Conservation (phyloP, 1,140 invertebrate genomes). For the Monomorium pharaonis region DNA sequence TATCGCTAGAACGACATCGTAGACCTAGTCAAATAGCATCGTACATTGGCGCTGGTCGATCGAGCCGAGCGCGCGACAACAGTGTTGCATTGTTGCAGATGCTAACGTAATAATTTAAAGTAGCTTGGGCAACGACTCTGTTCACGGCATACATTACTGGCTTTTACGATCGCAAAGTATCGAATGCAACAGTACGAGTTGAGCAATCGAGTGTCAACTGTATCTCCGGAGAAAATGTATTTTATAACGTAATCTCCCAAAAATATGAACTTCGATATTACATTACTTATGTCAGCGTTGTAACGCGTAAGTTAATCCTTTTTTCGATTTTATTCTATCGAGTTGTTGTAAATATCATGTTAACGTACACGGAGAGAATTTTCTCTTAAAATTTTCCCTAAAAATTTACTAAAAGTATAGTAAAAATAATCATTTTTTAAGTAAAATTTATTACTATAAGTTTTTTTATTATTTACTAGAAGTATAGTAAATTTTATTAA, state of each 20-base stretch:
- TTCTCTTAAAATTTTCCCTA: too few species aligned
- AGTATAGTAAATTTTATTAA: too few species aligned
- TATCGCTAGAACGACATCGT: slow-evolving; percentile 67
- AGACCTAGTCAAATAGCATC: slow-evolving; percentile 67
- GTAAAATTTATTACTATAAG: too few species aligned
- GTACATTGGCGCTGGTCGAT: slow-evolving; percentile 35
- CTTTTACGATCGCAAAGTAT: slow-evolving; percentile 10
- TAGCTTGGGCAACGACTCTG: slow-evolving; percentile 21
- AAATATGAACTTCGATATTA: neutral
- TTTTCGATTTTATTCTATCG: neutral
- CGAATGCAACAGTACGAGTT: neutral
- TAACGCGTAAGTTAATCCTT: neutral
- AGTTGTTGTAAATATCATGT: neutral
- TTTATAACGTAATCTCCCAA: neutral
- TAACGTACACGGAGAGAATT: neutral
- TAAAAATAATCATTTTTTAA: too few species aligned
- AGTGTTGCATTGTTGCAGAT: slow-evolving; percentile 36
- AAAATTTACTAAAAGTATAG: too few species aligned
- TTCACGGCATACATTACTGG: neutral
- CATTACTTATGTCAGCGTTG: neutral
- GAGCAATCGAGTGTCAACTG: neutral
- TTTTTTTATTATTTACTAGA: too few species aligned
- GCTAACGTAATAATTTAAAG: slow-evolving; percentile 31
- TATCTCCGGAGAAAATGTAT: neutral
- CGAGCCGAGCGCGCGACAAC: slow-evolving; percentile 16